These are phyloP conservation scores for Achlya flavicornis DNA, from an alignment of 2,888 invertebrate genomes.

Conservation along the genomic window DNA sequence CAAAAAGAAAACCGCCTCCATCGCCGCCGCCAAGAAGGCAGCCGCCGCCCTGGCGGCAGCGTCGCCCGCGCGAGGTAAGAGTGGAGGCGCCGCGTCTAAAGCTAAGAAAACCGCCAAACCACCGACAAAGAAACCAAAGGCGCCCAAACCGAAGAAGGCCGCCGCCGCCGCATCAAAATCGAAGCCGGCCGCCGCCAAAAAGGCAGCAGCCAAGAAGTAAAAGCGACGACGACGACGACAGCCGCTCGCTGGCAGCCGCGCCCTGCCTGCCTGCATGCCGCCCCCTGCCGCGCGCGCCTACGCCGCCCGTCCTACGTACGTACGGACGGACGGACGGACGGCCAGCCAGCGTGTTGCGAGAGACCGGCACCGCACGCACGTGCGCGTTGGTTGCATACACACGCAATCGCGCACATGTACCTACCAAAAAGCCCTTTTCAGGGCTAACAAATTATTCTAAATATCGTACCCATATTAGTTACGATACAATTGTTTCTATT, in stretches of 20 bases:
- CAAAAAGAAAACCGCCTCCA: slow-evolving; percentile 38
- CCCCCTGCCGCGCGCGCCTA: no score
- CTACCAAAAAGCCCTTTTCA: no score
- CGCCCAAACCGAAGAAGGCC: slow-evolving; percentile 62
- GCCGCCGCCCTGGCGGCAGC: slow-evolving; percentile 18
- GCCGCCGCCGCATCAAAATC: slow-evolving; percentile 35
- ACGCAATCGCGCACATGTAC: no score
- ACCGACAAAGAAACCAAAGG: slow-evolving; percentile 60
- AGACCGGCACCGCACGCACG: no score
- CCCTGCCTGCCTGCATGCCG: background rate
- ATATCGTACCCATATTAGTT: no score
- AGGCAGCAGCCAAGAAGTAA: slow-evolving; percentile 35
- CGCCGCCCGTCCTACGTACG: no score
- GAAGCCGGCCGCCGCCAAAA: slow-evolving; percentile 25
- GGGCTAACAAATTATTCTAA: no score
- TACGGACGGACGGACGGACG: no score
- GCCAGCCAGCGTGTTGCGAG: no score
- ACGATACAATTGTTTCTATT: no score
- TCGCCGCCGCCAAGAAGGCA: slow-evolving; percentile 22
- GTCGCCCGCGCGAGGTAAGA: slow-evolving; percentile 33
- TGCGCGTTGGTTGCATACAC: no score
- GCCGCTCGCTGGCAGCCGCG: slow-evolving; percentile 25
- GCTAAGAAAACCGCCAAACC: slow-evolving; percentile 59
- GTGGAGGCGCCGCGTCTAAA: slow-evolving; percentile 41
- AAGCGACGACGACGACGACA: no score